phyloP scores from a whole-genome alignment of 2,888 invertebrate species.

The Cosmia pyralina region DNA sequence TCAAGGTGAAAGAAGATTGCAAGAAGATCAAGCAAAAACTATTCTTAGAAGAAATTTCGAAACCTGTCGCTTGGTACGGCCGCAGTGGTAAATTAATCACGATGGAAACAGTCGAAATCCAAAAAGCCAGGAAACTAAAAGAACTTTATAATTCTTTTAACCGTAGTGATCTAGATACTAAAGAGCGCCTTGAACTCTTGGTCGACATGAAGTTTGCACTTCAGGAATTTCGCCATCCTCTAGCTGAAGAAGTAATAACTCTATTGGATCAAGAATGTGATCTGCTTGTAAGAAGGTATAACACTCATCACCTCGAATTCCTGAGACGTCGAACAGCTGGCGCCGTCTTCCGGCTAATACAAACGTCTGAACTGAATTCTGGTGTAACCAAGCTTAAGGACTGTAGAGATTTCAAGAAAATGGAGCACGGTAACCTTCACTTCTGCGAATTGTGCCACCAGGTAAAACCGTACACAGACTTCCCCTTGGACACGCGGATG shows the following conservation, averaged over 20 bases:
- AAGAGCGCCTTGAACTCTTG: constrained; percentile 93
- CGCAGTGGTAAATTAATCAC: constrained; percentile 93
- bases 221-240: constrained; percentile 89
- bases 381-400: constrained; percentile 89
- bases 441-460: constrained; percentile 92
- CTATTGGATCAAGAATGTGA: constrained; percentile 93
- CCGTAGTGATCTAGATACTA: constrained; percentile 89
- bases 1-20: constrained; percentile 90
- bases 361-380: constrained; percentile 90
- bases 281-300: constrained; percentile 91
- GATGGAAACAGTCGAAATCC: constrained; percentile 95
- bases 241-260: constrained; percentile 90
- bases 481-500: constrained; percentile 91
- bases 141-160: constrained; percentile 93
- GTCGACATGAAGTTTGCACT: constrained; percentile 93
- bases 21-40: constrained; percentile 90
- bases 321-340: constrained; percentile 92
- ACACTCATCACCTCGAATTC: constrained; percentile 90
- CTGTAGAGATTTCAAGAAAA: constrained; percentile 81
- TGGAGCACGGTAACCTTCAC: constrained; percentile 82
- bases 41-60: constrained; percentile 92
- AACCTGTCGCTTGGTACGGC: constrained; percentile 94
- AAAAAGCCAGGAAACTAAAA: constrained; percentile 93
- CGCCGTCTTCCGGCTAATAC: constrained; percentile 89
- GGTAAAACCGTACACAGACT: constrained; percentile 91